These are phyloP conservation scores for Psephotus haematonotus DNA, from an alignment of 2,113 vertebrate genomes.

Conservation along the genomic window DNA sequence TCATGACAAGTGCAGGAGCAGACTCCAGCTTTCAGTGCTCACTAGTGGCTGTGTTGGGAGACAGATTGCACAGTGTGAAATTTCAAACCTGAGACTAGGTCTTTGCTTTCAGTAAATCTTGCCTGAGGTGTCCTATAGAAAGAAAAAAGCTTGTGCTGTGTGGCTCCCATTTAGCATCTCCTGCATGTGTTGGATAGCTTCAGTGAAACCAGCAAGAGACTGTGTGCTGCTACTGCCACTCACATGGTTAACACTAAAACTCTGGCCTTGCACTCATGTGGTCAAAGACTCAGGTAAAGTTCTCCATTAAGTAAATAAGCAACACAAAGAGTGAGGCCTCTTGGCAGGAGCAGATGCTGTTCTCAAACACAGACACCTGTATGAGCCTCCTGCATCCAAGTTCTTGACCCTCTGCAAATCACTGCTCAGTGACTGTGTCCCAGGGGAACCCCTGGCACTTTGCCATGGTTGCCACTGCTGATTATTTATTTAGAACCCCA, in stretches of 20 bases:
- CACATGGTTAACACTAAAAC: rapidly evolving
- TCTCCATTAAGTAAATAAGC: neutral
- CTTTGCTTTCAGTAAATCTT: neutral
- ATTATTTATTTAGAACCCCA: neutral
- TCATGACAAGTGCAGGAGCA: rapidly evolving
- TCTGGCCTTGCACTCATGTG: neutral
- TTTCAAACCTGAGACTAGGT: neutral
- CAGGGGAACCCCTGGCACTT: neutral
- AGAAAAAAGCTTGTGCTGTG: neutral
- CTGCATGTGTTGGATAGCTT: neutral
- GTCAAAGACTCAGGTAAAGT: neutral
- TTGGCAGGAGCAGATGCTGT: neutral
- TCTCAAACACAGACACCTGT: neutral
- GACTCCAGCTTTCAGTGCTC: neutral
- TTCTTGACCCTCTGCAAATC: neutral
- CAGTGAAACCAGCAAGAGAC: neutral
- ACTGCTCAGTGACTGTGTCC: rapidly evolving
- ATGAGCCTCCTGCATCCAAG: neutral
- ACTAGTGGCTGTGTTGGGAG: rapidly evolving
- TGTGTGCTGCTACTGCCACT: rapidly evolving
- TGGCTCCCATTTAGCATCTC: neutral
- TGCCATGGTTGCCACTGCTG: neutral
- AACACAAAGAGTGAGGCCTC: rapidly evolving
- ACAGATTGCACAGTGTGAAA: rapidly evolving
- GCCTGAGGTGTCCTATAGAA: neutral